Evolutionary conservation across 2,797 vertebrate species (phyloP), one percentile per base, ranked within the genome.

Genomic region (Chelidonichthys spinosus): DNA sequence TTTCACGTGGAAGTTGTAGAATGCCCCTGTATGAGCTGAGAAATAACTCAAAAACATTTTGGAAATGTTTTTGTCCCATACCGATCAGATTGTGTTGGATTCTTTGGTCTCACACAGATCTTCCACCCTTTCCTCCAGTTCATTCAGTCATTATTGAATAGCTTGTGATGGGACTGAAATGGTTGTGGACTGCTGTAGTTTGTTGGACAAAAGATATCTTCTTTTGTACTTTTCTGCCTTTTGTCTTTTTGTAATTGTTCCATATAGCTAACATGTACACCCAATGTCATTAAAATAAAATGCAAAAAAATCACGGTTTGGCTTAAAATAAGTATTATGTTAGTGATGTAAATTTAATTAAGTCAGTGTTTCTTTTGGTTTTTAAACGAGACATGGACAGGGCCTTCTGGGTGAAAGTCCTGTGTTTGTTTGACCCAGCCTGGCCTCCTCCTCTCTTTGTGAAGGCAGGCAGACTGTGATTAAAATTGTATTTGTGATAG

Each of bases 231-330:
- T 25, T 25, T 25, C 25, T 25, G 25, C 25, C 25, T 25, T 25
- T 25, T 25, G 4, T 2, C 2, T 87, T 58, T 87, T 79, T 72
- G 70, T 81, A 84, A 56, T 43, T 73, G 50, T 73, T 53, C 35
- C 63, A 77, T 71, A 56, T 53, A 71, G 49, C 63, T 64, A 44
- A 63, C 36, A 78, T 81, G 62, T 64, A 75, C 36, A 52, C 56
- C 59, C 70, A 80, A 13, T 44, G 42, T 43, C 56, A 43, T 43
- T 69, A n/a, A 69, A 87, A 75, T 74, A 25, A 25, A 25, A 61
- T 18, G 67, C 14, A 56, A 25, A 56, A 25, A 25, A 25, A 25
- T 25, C 25, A 25, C 25, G 25, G 25, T 25, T 25, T 25, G 25
- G 25, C 25, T 25, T 25, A 25, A 25, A 25, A 25, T 25, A 25